phyloP scores from a whole-genome alignment of 2,797 vertebrate genomes.

The Bradypodion pumilum region DNA sequence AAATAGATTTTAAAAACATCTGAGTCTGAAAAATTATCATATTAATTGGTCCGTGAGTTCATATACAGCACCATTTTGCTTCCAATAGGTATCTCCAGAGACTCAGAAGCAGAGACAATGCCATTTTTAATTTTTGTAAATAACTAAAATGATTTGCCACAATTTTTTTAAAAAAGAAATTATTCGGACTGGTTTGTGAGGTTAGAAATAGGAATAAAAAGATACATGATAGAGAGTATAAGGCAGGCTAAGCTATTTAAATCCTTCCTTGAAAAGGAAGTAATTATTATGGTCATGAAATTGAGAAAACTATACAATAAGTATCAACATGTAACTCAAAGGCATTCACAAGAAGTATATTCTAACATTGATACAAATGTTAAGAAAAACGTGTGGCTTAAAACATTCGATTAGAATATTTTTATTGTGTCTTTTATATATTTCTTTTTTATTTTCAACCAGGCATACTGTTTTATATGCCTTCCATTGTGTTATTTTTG shows the following conservation, averaged over 20 bases:
- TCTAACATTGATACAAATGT: not conserved
- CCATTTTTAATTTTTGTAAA: not conserved
- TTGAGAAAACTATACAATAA: not conserved
- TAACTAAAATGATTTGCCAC: not conserved
- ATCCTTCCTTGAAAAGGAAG: not conserved
- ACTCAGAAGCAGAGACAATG: not conserved
- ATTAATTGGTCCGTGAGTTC: not conserved
- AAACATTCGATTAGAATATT: not conserved
- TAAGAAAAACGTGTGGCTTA: not conserved
- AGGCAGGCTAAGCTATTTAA: not conserved
- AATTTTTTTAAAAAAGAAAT: not conserved
- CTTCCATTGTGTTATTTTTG: constrained; percentile 21
- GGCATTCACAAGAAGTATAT: not conserved
- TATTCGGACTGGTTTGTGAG: not conserved
- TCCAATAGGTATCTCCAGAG: not conserved
- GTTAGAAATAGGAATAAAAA: not conserved
- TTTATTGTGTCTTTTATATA: constrained; percentile 10
- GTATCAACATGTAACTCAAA: not conserved
- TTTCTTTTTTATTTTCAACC: constrained; percentile 14
- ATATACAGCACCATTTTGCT: not conserved
- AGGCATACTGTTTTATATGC: constrained; percentile 26
- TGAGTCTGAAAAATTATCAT: not conserved
- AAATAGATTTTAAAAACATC: not conserved
- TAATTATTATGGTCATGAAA: not conserved
- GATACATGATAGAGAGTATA: not conserved